phyloP scores from a whole-genome alignment of 1,140 invertebrate species.

The Eupristina koningsbergeri region DNA sequence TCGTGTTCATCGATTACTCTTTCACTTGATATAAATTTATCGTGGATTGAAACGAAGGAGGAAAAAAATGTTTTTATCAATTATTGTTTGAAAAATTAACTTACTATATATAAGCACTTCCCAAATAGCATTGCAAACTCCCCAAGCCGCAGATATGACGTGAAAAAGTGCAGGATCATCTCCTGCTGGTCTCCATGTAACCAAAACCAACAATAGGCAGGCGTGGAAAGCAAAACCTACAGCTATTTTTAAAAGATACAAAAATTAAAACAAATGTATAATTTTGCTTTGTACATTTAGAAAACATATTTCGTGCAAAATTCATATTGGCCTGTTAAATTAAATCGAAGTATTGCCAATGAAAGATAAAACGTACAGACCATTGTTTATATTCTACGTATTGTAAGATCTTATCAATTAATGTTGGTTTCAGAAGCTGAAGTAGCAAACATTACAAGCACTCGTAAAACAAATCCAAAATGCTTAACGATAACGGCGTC shows the following conservation, averaged over 20 bases:
- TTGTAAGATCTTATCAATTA: too few species aligned
- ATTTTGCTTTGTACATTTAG: not conserved
- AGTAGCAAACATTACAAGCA: not conserved
- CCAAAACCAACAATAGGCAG: conserved; percentile 78
- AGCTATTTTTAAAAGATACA: conserved; percentile 67
- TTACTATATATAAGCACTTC: conserved; percentile 76
- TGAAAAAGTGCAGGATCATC: conserved; percentile 79
- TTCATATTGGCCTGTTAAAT: too few species aligned
- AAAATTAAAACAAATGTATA: not conserved
- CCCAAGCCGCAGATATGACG: conserved; percentile 82
- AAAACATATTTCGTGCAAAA: too few species aligned
- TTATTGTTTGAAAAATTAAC: not conserved
- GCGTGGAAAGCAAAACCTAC: conserved; percentile 81
- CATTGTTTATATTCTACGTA: too few species aligned
- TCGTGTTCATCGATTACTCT: too few species aligned
- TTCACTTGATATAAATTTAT: too few species aligned
- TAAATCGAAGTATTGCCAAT: too few species aligned
- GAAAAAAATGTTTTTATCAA: not conserved
- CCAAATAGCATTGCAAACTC: conserved; percentile 83
- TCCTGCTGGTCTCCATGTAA: conserved; percentile 78
- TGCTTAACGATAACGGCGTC: not conserved
- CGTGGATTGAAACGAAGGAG: too few species aligned
- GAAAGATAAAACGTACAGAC: too few species aligned
- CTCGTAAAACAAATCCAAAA: not conserved
- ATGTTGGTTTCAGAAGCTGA: too few species aligned